These are phyloP conservation scores for Druon quercuslanigerum DNA, from an alignment of 1,140 invertebrate species.

Conservation along the genomic window DNA sequence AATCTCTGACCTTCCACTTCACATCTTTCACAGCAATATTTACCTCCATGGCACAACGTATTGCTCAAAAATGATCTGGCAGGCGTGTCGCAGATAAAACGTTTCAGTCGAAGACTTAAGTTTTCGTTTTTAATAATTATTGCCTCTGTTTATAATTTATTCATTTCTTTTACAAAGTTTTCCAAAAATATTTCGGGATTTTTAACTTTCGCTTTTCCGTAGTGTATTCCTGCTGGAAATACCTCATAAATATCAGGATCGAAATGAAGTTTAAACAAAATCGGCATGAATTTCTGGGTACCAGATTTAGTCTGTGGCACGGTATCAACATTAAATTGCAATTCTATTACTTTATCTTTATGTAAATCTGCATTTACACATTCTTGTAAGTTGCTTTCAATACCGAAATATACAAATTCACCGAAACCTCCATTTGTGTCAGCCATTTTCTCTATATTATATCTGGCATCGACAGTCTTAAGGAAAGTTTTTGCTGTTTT, in stretches of 20 bases:
- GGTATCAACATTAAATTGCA: slow-evolving; percentile 32
- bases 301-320: slow-evolving; percentile 42
- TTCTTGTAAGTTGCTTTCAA: slow-evolving; percentile 34
- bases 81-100: slow-evolving; percentile 44
- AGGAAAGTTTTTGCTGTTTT: slow-evolving; percentile 33
- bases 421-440: neutral
- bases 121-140: slow-evolving; percentile 32
- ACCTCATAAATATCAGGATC: slow-evolving; percentile 30
- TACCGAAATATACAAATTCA: slow-evolving; percentile 47
- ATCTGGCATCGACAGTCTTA: slow-evolving; percentile 15
- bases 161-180: slow-evolving; percentile 46
- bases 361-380: slow-evolving; percentile 26
- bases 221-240: slow-evolving; percentile 46
- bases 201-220: slow-evolving; percentile 44
- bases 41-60: slow-evolving; percentile 36
- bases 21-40: slow-evolving; percentile 46
- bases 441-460: slow-evolving; percentile 34
- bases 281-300: slow-evolving; percentile 38
- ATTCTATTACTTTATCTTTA: neutral
- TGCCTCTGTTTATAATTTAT: slow-evolving; percentile 34
- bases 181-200: slow-evolving; percentile 39
- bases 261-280: neutral
- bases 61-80: slow-evolving; percentile 41
- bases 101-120: slow-evolving; percentile 36
- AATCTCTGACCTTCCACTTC: slow-evolving; percentile 34